Percentiles rank a stretch among this genome's conserved stretches.
phyloP scores from a whole-genome alignment of 2,797 vertebrate genomes.

The Salarias fasciatus region DNA sequence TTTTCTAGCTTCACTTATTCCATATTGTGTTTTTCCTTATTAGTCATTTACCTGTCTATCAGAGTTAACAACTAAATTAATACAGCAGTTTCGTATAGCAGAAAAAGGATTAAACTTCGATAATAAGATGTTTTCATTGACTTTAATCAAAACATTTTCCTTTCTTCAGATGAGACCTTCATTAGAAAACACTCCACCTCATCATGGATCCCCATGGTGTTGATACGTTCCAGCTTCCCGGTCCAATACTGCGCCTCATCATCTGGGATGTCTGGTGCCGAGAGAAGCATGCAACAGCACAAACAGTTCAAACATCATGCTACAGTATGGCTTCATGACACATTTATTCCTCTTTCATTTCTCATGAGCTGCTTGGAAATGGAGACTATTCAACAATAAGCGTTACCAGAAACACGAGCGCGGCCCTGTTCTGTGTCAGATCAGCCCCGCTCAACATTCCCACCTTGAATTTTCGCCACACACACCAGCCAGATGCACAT shows the following conservation, averaged over 20 bases:
- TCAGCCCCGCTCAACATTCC: conserved; percentile 1
- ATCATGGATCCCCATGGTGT: conserved; percentile 87
- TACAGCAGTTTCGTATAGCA: neutral
- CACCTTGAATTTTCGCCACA: too few relatives aligned
- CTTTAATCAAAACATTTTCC: neutral
- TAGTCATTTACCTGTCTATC: neutral
- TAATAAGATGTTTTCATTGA: neutral
- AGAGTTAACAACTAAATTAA: neutral
- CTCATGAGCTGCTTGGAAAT: too few relatives aligned
- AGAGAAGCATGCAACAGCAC: conserved; percentile 29
- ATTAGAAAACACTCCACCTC: conserved; percentile 81
- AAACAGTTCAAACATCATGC: conserved; percentile 6
- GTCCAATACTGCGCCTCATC: conserved; percentile 98
- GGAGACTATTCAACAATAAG: neutral
- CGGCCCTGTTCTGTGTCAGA: conserved; percentile 3
- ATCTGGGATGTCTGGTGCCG: conserved; percentile 93
- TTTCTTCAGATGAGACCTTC: neutral
- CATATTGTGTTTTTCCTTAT: neutral
- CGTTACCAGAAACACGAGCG: neutral
- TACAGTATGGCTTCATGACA: conserved; percentile 20
- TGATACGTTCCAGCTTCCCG: conserved; percentile 91
- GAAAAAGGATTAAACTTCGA: neutral
- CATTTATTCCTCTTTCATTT: conserved; percentile 60
- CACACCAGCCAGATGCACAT: conserved; percentile 60
- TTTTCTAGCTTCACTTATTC: neutral